Evolutionary conservation across 2,797 vertebrate species (phyloP), one percentile per base, ranked within the genome.

Genomic region (Anas capensis): DNA sequence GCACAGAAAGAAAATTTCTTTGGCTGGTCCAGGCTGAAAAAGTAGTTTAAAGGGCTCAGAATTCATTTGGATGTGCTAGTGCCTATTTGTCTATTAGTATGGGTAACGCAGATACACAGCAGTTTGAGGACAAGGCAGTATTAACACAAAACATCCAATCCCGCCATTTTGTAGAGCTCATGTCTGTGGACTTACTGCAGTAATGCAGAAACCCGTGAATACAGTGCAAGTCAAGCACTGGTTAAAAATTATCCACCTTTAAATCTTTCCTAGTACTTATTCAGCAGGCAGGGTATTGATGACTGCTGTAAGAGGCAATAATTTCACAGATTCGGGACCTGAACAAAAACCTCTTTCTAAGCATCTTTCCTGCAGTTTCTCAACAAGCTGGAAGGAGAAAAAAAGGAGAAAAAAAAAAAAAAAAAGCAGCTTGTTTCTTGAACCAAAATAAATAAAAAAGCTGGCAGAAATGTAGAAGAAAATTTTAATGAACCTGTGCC

Each of bases 231-330:
- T 62, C 34, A 58, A 83, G 56, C 38, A 58, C 19, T 62, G 65
- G 76, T 29, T 85, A 83, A 86, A 89, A 82, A 62, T 65, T 61
- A 72, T 27, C 14, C 51, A 81, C 17, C 66, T 90, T 81, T 84
- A 94, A 95, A 95, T 86, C 77, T 66, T 72, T 65, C 49, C 58
- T 24, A 33, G 46, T 23, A 95, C 82, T 95, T 94, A 90, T 84
- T 91, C 91, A 96, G 95, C 79, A 94, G 62, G 85, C 78, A 70
- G 75, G 78, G 82, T 90, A 97, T 86, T 71, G 93, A 94, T 96
- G 93, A 94, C 95, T 86, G 72, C 84, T 92, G n/a, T 11, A 90
- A 81, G 66, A 94, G 46, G 82, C 56, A 92, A 90, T 93, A 91
- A 94, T 94, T 93, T 95, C 77, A 78, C 76, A 70, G 82, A 80